These are phyloP conservation scores for Lasioglossum vierecki DNA, from an alignment of 2,888 invertebrate species.

Conservation along the genomic window DNA sequence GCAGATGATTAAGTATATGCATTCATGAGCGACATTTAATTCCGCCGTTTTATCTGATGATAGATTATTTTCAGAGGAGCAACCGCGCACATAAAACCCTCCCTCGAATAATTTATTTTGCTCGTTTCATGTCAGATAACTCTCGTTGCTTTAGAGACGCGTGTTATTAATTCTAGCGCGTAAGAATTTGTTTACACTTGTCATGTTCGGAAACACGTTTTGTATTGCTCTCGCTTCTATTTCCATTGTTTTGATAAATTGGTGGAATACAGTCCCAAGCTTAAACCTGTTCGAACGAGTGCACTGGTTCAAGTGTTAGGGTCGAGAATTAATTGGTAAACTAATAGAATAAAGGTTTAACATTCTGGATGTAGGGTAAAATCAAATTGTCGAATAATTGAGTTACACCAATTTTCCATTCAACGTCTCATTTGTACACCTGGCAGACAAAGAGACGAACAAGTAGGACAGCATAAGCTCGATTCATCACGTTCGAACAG, in stretches of 20 bases:
- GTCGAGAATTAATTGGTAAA: no score
- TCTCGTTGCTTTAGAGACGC: background rate
- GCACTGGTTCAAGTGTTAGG: no score
- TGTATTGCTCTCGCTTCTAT: background rate
- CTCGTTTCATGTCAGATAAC: background rate
- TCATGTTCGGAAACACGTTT: background rate
- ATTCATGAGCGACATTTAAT: background rate
- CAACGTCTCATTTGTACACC: background rate
- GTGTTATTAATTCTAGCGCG: background rate
- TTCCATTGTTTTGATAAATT: no score
- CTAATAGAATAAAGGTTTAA: background rate
- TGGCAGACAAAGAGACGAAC: background rate
- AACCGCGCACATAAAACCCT: background rate
- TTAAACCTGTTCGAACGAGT: no score
- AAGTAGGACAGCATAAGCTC: background rate
- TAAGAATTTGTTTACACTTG: background rate
- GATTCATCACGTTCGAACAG: no score
- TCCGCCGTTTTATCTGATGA: background rate
- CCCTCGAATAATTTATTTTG: background rate
- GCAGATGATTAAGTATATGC: background rate
- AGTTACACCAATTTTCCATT: background rate
- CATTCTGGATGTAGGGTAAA: background rate
- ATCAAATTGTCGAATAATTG: background rate
- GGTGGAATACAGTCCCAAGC: no score
- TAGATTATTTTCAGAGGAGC: slow-evolving; percentile 7